Evolutionary conservation across 2,113 vertebrate species (phyloP).

Genomic region (Odobenus rosmarus): DNA sequence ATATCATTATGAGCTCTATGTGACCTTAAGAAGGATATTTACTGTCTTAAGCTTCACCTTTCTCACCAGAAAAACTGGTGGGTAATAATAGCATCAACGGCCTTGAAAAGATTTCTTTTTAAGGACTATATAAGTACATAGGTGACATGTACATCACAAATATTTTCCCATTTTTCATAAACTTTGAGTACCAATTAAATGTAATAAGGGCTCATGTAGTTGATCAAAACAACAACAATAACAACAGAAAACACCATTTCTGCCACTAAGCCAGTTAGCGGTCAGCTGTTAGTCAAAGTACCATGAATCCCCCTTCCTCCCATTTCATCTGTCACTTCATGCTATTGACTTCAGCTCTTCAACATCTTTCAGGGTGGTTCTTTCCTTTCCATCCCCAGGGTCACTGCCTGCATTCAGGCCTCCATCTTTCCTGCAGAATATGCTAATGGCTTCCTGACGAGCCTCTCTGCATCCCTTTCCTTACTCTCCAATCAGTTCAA

Average conservation of each 20-base stretch:
- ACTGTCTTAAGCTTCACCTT: not conserved
- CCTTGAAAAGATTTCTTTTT: not conserved
- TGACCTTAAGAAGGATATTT: not conserved
- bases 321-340: not conserved
- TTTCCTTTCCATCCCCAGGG: not conserved
- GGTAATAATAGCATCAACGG: not conserved
- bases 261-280: not conserved
- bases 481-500: not conserved
- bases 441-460: not conserved
- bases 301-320: not conserved
- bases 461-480: not conserved
- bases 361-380: not conserved
- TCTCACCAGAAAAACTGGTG: not conserved
- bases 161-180: not conserved
- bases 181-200: not conserved
- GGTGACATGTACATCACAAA: not conserved
- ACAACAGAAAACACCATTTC: not conserved
- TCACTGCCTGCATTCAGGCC: not conserved
- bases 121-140: not conserved
- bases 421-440: not conserved
- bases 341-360: not conserved
- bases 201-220: not conserved
- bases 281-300: not conserved
- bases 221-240: too few relatives aligned
- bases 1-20: not conserved